These are phyloP conservation scores for Leiothrix lutea DNA, from an alignment of 2,113 vertebrate genomes.

Conservation along the genomic window DNA sequence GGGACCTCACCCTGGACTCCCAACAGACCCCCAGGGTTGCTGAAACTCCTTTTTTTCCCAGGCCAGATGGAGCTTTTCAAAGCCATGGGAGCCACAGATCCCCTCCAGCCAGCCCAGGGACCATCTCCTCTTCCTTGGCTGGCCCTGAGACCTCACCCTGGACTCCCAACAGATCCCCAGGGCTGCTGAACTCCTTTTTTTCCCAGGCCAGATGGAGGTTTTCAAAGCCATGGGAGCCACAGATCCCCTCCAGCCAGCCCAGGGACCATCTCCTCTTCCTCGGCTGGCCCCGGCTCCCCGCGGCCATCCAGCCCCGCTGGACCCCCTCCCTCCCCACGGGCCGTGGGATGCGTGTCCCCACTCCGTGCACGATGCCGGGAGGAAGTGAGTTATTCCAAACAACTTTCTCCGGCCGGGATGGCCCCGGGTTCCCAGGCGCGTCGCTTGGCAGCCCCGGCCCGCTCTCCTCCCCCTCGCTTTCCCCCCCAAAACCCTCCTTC, in stretches of 20 bases:
- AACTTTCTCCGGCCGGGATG: slow-evolving; percentile 67
- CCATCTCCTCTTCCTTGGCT: neutral
- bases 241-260: neutral
- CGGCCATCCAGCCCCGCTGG: accelerated
- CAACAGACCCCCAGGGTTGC: neutral
- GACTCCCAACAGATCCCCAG: accelerated
- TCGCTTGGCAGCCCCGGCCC: slow-evolving; percentile 41
- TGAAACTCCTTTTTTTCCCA: neutral
- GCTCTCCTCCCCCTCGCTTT: slow-evolving; percentile 48
- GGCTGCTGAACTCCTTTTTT: accelerated
- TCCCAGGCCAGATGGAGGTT: slow-evolving; percentile 35
- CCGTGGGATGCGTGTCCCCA: accelerated
- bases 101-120: neutral
- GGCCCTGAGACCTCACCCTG: neutral
- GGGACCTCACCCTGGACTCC: neutral
- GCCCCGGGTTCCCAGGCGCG: slow-evolving; percentile 77
- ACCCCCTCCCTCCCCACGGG: neutral
- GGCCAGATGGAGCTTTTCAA: slow-evolving; percentile 45
- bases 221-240: slow-evolving; percentile 19
- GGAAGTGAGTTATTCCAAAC: slow-evolving; percentile 76
- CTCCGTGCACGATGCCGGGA: neutral
- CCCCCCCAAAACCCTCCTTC: slow-evolving; percentile 43
- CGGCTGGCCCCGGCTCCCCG: accelerated
- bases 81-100: neutral
- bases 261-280: neutral